Conservation (phyloP, 2,888 invertebrate species). For the Schizaphis graminum region DNA sequence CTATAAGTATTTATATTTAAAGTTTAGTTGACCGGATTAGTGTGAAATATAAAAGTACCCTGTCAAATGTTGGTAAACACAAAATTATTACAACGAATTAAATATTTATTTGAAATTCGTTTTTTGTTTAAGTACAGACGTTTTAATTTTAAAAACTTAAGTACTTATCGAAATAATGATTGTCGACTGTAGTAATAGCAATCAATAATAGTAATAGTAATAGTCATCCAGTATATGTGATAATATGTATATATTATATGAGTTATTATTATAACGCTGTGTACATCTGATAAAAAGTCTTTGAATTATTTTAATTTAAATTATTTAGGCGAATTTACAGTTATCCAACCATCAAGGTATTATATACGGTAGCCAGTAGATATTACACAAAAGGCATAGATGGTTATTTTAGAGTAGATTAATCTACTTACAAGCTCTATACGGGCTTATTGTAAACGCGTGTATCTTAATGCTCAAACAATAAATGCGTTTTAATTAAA, state of each 20-base stretch:
- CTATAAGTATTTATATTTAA: neutral
- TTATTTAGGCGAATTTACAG: slow-evolving; percentile 26
- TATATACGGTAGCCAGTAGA: neutral
- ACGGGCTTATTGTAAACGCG: neutral
- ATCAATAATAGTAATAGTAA: neutral
- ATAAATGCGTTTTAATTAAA: slow-evolving; percentile 13
- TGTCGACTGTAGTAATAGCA: neutral
- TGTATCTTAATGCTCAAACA: neutral
- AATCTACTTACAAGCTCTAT: neutral
- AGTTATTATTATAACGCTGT: neutral
- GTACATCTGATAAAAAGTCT: neutral
- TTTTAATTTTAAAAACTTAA: neutral
- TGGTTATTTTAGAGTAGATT: neutral
- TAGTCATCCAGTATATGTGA: neutral
- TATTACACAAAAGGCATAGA: slow-evolving; percentile 13
- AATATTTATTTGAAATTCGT: neutral
- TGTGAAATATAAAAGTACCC: neutral
- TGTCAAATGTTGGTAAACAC: neutral
- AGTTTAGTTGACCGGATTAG: neutral
- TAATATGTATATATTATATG: neutral
- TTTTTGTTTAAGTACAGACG: neutral
- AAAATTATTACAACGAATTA: neutral
- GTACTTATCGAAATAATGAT: neutral
- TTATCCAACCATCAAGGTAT: neutral
- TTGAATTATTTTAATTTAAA: slow-evolving; percentile 4